A percentile compares a stretch with the other conserved stretches of the same genome.
phyloP scores from a whole-genome alignment of 2,113 vertebrate genomes.

The Sinocyclocheilus anophthalmus region DNA sequence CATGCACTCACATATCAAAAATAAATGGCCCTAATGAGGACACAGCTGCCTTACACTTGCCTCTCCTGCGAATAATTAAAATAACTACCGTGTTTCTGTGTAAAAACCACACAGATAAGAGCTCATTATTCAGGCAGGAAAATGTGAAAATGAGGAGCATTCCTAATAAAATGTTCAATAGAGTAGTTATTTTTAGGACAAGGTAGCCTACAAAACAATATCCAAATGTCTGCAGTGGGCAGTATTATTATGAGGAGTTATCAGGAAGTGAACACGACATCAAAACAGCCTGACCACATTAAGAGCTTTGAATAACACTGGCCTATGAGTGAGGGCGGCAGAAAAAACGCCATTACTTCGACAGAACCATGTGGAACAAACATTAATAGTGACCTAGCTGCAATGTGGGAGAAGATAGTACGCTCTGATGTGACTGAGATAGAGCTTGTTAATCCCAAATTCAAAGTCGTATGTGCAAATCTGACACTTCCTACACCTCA shows the following conservation, averaged over 20 bases:
- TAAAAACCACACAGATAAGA: not conserved
- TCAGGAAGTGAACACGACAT: not conserved
- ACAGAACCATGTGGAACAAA: not conserved
- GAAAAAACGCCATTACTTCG: not conserved
- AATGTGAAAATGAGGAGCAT: not conserved
- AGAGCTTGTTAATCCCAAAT: conserved; percentile 13
- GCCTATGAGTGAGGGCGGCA: not conserved
- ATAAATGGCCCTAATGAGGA: conserved; percentile 28
- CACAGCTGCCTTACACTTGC: conserved; percentile 1
- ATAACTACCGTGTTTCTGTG: not conserved
- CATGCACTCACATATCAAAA: not conserved
- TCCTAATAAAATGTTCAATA: not conserved
- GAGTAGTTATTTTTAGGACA: not conserved
- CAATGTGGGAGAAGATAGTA: not conserved
- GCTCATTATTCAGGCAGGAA: not conserved
- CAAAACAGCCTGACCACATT: conserved; percentile 19
- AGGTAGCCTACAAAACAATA: not conserved
- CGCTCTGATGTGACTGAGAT: not conserved
- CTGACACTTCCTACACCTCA: conserved; percentile 2
- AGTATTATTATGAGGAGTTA: conserved; percentile 3
- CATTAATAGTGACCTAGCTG: conserved; percentile 5
- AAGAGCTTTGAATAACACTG: conserved; percentile 15
- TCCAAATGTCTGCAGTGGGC: not conserved
- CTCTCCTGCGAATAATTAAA: conserved; percentile 15
- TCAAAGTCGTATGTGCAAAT: conserved; percentile 16